Conservation (phyloP, 2,888 invertebrate genomes). For the Pachliopta kotzebuea region DNA sequence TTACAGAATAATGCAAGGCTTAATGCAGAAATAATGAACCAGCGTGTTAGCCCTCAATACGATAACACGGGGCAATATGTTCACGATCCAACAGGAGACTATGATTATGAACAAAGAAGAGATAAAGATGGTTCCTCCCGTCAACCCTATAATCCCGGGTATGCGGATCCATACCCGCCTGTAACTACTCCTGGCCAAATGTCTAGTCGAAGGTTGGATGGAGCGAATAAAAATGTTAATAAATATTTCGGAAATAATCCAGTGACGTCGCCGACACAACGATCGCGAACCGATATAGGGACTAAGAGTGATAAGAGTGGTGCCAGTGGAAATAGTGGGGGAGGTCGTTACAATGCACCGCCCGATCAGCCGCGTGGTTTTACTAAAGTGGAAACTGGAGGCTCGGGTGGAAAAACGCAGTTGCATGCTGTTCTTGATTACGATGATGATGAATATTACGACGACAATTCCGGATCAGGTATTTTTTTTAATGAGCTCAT, state of each 20-base stretch:
- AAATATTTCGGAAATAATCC: conserved; percentile 55
- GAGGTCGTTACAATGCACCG: conserved; percentile 46
- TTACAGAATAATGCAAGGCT: conserved; percentile 68
- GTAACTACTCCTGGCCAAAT: conserved; percentile 53
- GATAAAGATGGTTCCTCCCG: conserved; percentile 46
- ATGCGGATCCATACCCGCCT: conserved; percentile 62
- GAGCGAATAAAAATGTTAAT: conserved; percentile 61
- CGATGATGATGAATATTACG: conserved; percentile 82
- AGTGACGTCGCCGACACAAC: conserved; percentile 47
- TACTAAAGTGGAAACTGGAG: conserved; percentile 82
- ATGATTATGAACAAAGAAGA: conserved; percentile 69
- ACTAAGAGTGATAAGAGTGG: conserved; percentile 68
- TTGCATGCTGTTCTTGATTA: conserved; percentile 88
- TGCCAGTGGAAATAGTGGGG: conserved; percentile 43
- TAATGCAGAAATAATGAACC: conserved; percentile 63
- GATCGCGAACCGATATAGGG: conserved; percentile 56
- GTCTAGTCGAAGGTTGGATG: conserved; percentile 71
- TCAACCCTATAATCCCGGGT: conserved; percentile 60
- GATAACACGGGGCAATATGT: conserved; percentile 70
- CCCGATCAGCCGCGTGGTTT: conserved; percentile 82
- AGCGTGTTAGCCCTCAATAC: conserved; percentile 60
- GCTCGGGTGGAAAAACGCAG: conserved; percentile 81
- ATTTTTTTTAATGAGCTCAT: too few relatives aligned
- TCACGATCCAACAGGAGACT: conserved; percentile 72
- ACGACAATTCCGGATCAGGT: conserved; percentile 80